Conservation (phyloP, 2,113 vertebrate species). For the Pelodiscus sinensis region DNA sequence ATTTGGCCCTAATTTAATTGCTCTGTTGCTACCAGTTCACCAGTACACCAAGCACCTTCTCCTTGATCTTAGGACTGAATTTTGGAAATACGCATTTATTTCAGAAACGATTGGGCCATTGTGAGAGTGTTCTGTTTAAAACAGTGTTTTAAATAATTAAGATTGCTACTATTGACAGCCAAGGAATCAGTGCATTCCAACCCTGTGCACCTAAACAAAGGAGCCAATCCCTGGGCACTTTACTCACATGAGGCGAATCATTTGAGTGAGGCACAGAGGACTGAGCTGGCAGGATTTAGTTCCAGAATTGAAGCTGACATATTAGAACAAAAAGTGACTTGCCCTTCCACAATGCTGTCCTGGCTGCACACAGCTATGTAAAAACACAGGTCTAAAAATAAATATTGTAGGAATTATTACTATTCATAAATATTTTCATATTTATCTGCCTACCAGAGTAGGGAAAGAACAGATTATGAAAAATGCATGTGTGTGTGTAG, state of each 20-base stretch:
- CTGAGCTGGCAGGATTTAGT: not conserved
- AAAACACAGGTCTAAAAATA: not conserved
- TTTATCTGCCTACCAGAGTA: not conserved
- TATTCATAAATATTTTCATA: not conserved
- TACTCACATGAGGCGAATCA: fast-evolving
- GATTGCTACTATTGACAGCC: not conserved
- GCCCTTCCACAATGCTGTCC: not conserved
- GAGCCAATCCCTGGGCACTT: fast-evolving
- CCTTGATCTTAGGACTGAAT: not conserved
- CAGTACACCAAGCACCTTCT: not conserved
- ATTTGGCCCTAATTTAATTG: not conserved
- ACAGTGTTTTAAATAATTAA: not conserved
- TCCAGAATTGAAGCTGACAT: not conserved
- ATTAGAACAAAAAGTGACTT: fast-evolving
- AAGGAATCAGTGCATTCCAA: not conserved
- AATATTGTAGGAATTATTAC: not conserved
- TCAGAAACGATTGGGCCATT: not conserved
- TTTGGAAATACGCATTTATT: not conserved
- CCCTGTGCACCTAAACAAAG: not conserved
- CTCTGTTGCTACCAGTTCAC: not conserved
- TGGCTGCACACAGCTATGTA: not conserved
- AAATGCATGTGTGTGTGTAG: not conserved
- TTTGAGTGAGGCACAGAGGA: fast-evolving
- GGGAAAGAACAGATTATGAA: not conserved
- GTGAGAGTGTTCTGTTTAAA: fast-evolving